These are phyloP conservation scores for Heterochromis multidens DNA, from an alignment of 2,113 vertebrate genomes.

Conservation along the genomic window DNA sequence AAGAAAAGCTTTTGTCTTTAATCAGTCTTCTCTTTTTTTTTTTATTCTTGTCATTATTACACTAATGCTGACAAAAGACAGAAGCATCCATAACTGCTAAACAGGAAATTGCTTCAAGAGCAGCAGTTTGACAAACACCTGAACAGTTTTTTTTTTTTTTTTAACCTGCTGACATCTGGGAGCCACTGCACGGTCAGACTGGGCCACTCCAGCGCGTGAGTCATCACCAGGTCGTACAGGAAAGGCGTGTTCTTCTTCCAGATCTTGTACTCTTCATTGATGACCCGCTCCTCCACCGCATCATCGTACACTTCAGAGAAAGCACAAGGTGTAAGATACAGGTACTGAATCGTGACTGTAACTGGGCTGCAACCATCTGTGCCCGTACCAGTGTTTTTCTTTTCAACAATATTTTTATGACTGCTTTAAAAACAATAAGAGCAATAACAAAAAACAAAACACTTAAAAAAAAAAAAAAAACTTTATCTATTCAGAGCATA, in stretches of 20 bases:
- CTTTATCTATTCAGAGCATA: background rate
- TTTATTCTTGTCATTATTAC: too few species aligned
- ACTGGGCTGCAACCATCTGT: background rate
- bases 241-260: conserved; percentile 96
- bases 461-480: fast-evolving
- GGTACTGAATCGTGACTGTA: background rate
- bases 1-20: too few species aligned
- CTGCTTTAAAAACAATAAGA: background rate
- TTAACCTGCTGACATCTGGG: conserved; percentile 88
- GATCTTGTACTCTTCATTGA: conserved; percentile 93
- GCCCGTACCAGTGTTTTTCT: background rate
- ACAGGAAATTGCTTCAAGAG: too few species aligned
- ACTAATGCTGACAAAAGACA: too few species aligned
- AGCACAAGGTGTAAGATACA: background rate
- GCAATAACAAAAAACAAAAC: background rate
- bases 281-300: conserved; percentile 89
- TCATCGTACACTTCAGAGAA: conserved; percentile 83
- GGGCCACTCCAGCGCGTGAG: conserved; percentile 91
- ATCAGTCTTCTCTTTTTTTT: too few species aligned
- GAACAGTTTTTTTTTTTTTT: background rate
- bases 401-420: background rate
- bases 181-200: conserved; percentile 94
- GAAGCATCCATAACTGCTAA: too few species aligned
- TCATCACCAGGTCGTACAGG: conserved; percentile 91
- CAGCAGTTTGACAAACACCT: background rate